phyloP scores from a whole-genome alignment of 2,797 vertebrate genomes.

The Pelodytes ibericus region DNA sequence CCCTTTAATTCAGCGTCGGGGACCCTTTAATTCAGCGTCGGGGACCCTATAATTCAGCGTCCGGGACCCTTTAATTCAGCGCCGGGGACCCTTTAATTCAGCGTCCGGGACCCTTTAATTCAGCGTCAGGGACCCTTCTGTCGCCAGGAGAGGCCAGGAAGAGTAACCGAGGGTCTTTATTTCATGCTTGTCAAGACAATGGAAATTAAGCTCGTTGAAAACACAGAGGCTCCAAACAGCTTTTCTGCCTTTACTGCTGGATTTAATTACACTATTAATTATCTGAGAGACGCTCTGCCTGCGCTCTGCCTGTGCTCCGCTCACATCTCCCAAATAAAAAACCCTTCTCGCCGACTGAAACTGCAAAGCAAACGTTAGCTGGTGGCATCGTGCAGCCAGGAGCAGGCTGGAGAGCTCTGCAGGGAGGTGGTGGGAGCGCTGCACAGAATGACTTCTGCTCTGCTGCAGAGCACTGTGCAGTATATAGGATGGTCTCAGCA shows the following conservation, averaged over 20 bases:
- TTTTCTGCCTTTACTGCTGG: conserved; percentile 50
- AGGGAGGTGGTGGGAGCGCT: too few species aligned
- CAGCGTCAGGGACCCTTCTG: too few species aligned
- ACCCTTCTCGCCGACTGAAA: conserved; percentile 21
- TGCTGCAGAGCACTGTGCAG: too few species aligned
- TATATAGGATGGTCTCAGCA: too few species aligned
- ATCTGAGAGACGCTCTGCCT: conserved; percentile 46
- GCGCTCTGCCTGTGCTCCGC: conserved; percentile 29
- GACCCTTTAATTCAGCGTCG: too few species aligned
- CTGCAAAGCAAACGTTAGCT: conserved; percentile 52
- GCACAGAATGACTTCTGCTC: too few species aligned
- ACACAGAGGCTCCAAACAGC: conserved; percentile 27
- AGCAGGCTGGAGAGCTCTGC: conserved; percentile 2
- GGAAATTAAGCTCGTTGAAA: conserved; percentile 34
- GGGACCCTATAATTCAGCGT: too few species aligned
- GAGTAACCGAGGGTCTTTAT: conserved; percentile 8
- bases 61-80: too few species aligned
- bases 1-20: too few species aligned
- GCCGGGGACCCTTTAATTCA: too few species aligned
- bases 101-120: too few species aligned
- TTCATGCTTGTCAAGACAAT: conserved; percentile 31
- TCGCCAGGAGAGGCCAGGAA: background rate
- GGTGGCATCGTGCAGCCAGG: conserved; percentile 21
- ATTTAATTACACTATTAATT: conserved; percentile 57
- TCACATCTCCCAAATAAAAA: conserved; percentile 45